Evolutionary conservation across 2,888 invertebrate genomes (phyloP).

Genomic region (Sinotaia quadrata): DNA sequence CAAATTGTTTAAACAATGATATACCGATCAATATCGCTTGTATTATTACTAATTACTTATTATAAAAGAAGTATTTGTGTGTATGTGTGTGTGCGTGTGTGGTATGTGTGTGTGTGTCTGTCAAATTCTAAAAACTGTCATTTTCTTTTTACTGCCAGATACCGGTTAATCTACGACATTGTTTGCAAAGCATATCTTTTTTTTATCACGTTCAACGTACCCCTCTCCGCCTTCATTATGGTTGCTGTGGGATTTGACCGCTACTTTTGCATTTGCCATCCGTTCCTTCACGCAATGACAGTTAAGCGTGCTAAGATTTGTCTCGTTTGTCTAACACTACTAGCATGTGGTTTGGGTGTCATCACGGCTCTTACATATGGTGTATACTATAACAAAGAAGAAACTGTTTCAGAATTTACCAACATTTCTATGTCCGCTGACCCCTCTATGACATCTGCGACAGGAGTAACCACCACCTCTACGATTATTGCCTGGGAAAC

Average conservation of each 20-base stretch:
- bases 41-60: too few species aligned
- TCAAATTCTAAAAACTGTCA: too few species aligned
- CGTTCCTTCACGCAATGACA: slow-evolving; percentile 40
- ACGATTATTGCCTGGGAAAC: too few species aligned
- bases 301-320: slow-evolving; percentile 42
- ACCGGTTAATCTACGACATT: slow-evolving; percentile 49
- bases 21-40: too few species aligned
- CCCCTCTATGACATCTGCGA: neutral
- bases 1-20: too few species aligned
- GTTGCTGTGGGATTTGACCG: slow-evolving; percentile 66
- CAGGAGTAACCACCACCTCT: too few species aligned
- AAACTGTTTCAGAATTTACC: neutral
- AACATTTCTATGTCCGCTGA: neutral
- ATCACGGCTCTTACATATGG: slow-evolving; percentile 53
- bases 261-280: slow-evolving; percentile 67
- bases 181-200: slow-evolving; percentile 62
- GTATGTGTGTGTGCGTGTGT: neutral
- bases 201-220: slow-evolving; percentile 62
- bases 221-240: slow-evolving; percentile 66
- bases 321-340: slow-evolving; percentile 40
- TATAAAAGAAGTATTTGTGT: too few species aligned
- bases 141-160: too few species aligned
- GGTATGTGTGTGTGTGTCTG: too few species aligned
- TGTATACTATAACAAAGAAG: slow-evolving; percentile 38
- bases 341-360: slow-evolving; percentile 43